Evolutionary conservation across 2,113 vertebrate genomes (phyloP).

Genomic region (Gopherus flavomarginatus): DNA sequence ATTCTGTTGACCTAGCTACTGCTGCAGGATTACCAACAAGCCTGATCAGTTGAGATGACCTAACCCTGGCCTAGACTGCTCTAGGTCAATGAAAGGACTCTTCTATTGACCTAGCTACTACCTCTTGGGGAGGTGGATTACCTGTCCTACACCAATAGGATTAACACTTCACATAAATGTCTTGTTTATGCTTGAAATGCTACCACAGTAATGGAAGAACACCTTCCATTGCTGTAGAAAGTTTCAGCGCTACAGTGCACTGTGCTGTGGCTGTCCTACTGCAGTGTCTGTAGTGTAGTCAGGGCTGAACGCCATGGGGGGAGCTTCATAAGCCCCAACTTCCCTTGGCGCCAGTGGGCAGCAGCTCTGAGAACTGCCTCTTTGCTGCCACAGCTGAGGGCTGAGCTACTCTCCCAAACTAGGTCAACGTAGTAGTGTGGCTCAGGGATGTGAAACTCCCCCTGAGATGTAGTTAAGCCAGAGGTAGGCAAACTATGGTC

Average conservation of each 20-base stretch:
- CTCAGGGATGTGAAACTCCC: neutral
- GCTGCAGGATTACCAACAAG: too few species aligned
- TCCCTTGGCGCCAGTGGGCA: neutral
- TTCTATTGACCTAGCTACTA: neutral
- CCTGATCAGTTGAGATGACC: too few species aligned
- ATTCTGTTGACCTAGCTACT: too few species aligned
- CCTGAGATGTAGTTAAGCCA: too few species aligned
- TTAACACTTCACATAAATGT: neutral
- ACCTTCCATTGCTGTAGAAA: neutral
- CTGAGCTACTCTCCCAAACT: neutral
- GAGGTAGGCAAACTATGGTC: too few species aligned
- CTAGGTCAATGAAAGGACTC: too few species aligned
- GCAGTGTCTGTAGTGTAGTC: neutral
- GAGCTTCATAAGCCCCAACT: neutral
- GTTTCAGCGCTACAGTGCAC: neutral
- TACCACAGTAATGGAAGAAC: too few species aligned
- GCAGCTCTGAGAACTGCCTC: neutral
- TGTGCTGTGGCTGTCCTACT: neutral
- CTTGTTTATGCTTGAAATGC: too few species aligned
- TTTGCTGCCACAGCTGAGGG: neutral
- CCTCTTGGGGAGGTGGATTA: neutral
- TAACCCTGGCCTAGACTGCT: too few species aligned
- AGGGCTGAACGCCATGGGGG: neutral
- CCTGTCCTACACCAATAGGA: neutral
- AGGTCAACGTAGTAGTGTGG: neutral